These are phyloP conservation scores for Drosophila algonquin DNA, from an alignment of 2,888 invertebrate species.

Conservation along the genomic window DNA sequence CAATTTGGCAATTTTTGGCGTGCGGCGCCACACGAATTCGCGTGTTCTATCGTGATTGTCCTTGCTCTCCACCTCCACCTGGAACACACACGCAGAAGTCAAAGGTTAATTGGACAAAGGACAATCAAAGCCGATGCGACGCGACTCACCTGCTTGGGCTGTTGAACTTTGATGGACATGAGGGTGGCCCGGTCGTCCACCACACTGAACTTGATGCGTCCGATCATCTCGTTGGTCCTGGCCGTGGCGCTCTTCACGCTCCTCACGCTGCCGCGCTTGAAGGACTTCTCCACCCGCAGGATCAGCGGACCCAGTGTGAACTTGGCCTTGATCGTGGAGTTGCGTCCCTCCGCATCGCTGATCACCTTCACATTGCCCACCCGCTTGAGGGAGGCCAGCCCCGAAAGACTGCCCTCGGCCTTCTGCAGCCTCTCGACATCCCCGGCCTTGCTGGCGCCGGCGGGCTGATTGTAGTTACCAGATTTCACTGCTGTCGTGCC, in stretches of 20 bases:
- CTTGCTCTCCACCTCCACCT: conserved; percentile 93
- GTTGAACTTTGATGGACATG: conserved; percentile 92
- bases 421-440: conserved; percentile 82
- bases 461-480: conserved; percentile 76
- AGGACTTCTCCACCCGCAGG: conserved; percentile 87
- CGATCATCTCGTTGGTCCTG: conserved; percentile 93
- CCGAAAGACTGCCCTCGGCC: conserved; percentile 92
- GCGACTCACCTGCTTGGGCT: conserved; percentile 91
- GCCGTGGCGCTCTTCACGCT: conserved; percentile 94
- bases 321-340: conserved; percentile 92
- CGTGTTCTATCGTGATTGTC: conserved; percentile 93
- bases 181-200: conserved; percentile 92
- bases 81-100: conserved; percentile 38
- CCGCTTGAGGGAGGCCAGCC: conserved; percentile 90
- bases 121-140: neutral
- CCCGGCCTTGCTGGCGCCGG: conserved; percentile 40
- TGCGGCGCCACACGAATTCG: conserved; percentile 92
- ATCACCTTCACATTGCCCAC: conserved; percentile 92
- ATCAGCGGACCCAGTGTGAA: conserved; percentile 92
- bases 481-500: conserved; percentile 75
- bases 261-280: conserved; percentile 91
- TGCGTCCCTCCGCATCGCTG: conserved; percentile 88
- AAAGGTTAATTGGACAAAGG: conserved; percentile 59
- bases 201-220: conserved; percentile 90
- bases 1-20: conserved; percentile 92